Base-by-base conservation (phyloP, 1,140 invertebrate species). In the Telenomus remus region DNA sequence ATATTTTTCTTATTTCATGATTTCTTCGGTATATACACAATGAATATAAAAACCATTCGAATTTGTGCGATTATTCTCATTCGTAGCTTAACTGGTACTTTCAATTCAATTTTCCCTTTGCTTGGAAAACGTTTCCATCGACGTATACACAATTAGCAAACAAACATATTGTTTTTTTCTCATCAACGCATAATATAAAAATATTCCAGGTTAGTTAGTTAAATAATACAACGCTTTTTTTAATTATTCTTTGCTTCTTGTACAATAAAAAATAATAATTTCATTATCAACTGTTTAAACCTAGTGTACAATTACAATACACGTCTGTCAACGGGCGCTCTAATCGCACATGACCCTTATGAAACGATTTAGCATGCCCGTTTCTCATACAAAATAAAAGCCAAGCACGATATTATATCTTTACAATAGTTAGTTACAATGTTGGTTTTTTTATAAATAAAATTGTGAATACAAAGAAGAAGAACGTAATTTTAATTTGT, bases 281-380 rank as follows among this genome's bases (percentile, higher is more conserved):
- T 27, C 19, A 27, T 27, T 27, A 27, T 27, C 19, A 27, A 27
- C 19, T 27, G 19, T 1, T 27, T 27, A 27, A 27, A 27, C 19
- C 19, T 27, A 27, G 19, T 27, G 19, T 27, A n/a, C n/a, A 27
- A 27, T 27, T 27, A 27, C 19, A 27, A 27, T 27, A 27, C 19
- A 27, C 19, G 6, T 14, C 61, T 39, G 42, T 51, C 39, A 73
- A 43, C 55, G 46, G 50, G 61, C 56, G 27, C 56, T 60, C 14
- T 14, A 43, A 61, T 61, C 63, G 47, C 70, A 73, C 70, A 73
- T 73, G 70, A 73, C 66, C 70, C 70, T 60, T 73, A 73, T 61
- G 66, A 61, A 64, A 73, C 56, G 44, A 66, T 66, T 59, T 73
- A 66, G 49, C 60, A 27, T 60, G 60, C 60, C 37, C 56, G 60